Evolutionary conservation across 2,113 vertebrate species (phyloP).

Genomic region (Polypterus senegalus): DNA sequence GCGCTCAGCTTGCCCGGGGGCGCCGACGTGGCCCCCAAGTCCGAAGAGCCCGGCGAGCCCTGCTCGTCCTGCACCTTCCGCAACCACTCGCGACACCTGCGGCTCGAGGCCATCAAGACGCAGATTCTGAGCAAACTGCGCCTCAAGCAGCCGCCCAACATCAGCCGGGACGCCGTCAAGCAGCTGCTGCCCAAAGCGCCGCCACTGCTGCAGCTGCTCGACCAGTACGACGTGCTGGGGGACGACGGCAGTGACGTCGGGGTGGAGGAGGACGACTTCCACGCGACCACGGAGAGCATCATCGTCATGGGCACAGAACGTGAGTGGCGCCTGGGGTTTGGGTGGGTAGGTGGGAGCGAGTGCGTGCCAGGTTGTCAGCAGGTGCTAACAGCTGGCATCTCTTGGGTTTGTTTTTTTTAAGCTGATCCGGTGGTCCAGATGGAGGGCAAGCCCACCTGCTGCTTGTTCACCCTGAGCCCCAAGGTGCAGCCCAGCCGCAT

Average conservation of each 20-base stretch:
- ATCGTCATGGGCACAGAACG: conserved; percentile 88
- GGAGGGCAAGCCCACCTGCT: conserved; percentile 82
- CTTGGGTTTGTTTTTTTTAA: conserved; percentile 29
- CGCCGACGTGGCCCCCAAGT: background rate
- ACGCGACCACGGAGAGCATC: conserved; percentile 83
- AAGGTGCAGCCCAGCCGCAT: conserved; percentile 84
- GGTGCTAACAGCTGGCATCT: background rate
- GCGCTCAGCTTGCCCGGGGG: conserved; percentile 55
- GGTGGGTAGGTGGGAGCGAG: no score
- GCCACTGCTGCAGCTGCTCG: conserved; percentile 86
- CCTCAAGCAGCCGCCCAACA: conserved; percentile 90
- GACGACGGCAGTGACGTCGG: conserved; percentile 77
- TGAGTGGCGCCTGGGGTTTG: conserved; percentile 46
- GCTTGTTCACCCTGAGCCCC: conserved; percentile 85
- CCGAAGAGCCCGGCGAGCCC: conserved; percentile 23
- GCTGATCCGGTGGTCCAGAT: conserved; percentile 70
- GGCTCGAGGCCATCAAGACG: conserved; percentile 92
- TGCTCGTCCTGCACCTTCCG: conserved; percentile 85
- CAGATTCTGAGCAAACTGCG: conserved; percentile 96
- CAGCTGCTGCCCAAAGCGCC: conserved; percentile 91
- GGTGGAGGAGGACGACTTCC: conserved; percentile 89
- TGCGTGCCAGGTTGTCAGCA: no score
- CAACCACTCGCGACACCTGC: conserved; percentile 84
- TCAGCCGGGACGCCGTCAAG: conserved; percentile 85
- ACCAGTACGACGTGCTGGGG: conserved; percentile 92